Base-by-base conservation (phyloP, 2,113 vertebrate genomes). In the Merops nubicus region DNA sequence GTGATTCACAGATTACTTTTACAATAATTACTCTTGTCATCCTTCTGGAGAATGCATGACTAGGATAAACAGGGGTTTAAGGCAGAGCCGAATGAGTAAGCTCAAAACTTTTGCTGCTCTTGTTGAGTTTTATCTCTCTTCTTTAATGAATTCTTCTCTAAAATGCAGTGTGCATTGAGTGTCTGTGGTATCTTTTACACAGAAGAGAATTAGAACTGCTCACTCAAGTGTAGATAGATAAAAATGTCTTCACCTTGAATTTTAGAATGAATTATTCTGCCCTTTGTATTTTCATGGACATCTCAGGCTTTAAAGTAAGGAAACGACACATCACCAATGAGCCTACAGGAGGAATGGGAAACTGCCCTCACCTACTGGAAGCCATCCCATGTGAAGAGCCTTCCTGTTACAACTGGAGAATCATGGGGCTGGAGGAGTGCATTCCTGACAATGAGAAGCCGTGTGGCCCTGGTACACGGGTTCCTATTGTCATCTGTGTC, bases 361-460 rank as follows among this genome's bases (percentile, higher is more conserved):
- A 97, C 98, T 99, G 99, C 82, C 99, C 99, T 9, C 99, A 99
- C 94, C 98, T 99, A 59, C 96, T 99, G 96, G 99, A 99, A 98
- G 99, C 99, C 47, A 98, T 99, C 83, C 99, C 99, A 0, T 99
- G 99, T 80, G 99, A 99, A 12, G 99, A 99, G 42, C 99, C 99
- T 19, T 98, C 98, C 26, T 99, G 99, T 90, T 99, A 98, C 10
- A 96, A 98, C 50, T 99, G 99, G 99, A 98, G 97, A 60, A 97
- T 99, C 29, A 81, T 96, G 13, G 95, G 97, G 40, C 97, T 99
- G 29, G 99, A 98, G 47, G 97, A 97, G 48, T 99, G 99, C n/a
- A 68, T 98, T 48, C 99, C 99, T 2, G 98, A 98, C 11, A 98
- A 98, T 2, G 98, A 98, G 53, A 98, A 96, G 78, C 93, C 97